phyloP scores from a whole-genome alignment of 2,888 invertebrate species.

The Xestia c-nigrum region DNA sequence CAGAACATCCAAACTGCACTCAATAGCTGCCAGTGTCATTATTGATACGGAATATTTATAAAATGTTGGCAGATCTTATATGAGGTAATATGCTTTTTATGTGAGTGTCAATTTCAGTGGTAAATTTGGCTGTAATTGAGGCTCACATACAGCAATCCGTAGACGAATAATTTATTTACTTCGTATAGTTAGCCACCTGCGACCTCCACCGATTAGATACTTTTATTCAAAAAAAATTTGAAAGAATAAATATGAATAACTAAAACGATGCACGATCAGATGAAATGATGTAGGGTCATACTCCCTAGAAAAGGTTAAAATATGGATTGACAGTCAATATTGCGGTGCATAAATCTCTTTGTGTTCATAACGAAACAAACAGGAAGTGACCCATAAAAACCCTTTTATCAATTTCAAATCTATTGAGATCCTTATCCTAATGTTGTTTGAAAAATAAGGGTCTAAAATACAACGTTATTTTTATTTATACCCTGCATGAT shows the following conservation, averaged over 20 bases:
- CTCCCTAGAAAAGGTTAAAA: background rate
- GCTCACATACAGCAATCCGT: background rate
- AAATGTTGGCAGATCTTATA: background rate
- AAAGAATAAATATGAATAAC: background rate
- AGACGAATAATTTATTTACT: background rate
- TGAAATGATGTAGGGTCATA: background rate
- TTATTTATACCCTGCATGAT: conserved; percentile 38
- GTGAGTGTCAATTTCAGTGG: background rate
- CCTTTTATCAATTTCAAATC: conserved; percentile 62
- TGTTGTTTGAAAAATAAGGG: conserved; percentile 51
- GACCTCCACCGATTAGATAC: too few species aligned
- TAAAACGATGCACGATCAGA: background rate
- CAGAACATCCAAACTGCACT: background rate
- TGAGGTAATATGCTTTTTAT: too few species aligned
- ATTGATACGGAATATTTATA: background rate
- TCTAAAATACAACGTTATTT: conserved; percentile 36
- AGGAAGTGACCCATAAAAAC: conserved; percentile 39
- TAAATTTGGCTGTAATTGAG: background rate
- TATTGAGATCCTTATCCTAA: conserved; percentile 48
- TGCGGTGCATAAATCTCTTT: conserved; percentile 14
- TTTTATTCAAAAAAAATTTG: background rate
- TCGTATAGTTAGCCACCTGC: background rate
- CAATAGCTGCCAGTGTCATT: background rate
- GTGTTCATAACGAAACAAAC: conserved; percentile 5
- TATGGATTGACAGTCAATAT: background rate